A percentile compares a stretch with the other conserved stretches of the same genome.
Conservation (phyloP, 2,797 vertebrate species). For the Phoxinus dragarum region DNA sequence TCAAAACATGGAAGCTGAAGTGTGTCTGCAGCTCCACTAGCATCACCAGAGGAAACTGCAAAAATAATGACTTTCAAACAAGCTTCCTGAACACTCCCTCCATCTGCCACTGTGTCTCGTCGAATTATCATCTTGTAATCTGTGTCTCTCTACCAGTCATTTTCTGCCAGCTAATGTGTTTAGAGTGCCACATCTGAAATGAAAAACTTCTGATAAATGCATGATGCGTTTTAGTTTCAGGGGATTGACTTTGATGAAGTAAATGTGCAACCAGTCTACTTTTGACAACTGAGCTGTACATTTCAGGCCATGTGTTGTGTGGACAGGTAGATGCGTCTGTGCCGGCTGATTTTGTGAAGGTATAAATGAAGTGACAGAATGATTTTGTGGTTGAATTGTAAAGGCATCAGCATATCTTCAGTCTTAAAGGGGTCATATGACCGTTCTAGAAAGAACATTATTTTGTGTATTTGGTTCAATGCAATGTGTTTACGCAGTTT, state of each 20-base stretch:
- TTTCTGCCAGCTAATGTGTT: background rate
- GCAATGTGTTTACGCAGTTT: too few species aligned
- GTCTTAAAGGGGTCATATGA: background rate
- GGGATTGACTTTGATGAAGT: background rate
- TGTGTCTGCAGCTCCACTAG: background rate
- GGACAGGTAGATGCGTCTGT: background rate
- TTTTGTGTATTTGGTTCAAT: too few species aligned
- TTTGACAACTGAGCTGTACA: background rate
- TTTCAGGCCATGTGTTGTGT: background rate
- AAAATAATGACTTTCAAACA: background rate
- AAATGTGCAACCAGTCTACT: background rate
- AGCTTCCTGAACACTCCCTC: constrained; percentile 2
- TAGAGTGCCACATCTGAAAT: background rate
- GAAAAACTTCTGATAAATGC: background rate
- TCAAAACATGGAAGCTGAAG: background rate
- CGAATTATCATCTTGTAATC: background rate
- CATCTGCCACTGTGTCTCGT: background rate
- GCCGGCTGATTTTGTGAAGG: background rate
- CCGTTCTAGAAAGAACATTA: too few species aligned
- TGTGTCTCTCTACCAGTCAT: background rate
- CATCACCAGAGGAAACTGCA: background rate
- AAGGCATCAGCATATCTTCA: background rate
- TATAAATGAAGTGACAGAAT: background rate
- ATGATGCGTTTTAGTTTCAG: background rate
- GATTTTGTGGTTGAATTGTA: background rate